These are phyloP conservation scores for Microplitis mediator DNA, from an alignment of 1,140 invertebrate genomes.

Conservation along the genomic window DNA sequence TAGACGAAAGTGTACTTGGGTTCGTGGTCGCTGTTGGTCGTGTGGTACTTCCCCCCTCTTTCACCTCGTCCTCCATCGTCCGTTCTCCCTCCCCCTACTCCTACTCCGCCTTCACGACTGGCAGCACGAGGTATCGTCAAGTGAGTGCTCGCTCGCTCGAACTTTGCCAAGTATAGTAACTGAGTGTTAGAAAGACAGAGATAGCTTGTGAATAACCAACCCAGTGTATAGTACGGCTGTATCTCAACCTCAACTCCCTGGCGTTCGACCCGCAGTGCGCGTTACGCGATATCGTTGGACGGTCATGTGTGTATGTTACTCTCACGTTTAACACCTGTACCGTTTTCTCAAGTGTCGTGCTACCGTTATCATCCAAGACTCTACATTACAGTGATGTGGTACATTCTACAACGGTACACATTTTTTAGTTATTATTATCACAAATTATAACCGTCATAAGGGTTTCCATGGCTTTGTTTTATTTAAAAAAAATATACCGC, in stretches of 20 bases:
- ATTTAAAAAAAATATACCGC: too few relatives aligned
- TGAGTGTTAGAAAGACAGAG: not conserved
- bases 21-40: too few relatives aligned
- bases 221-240: not conserved
- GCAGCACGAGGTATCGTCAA: conserved; percentile 1
- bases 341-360: conserved; percentile 3
- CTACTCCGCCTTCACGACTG: conserved; percentile 12
- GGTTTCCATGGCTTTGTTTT: not conserved
- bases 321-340: conserved; percentile 40
- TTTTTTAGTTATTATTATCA: not conserved
- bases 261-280: conserved; percentile 54
- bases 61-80: too few relatives aligned
- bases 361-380: conserved; percentile 18
- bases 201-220: conserved; percentile 7
- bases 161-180: not conserved
- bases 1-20: too few relatives aligned
- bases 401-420: not conserved
- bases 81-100: too few relatives aligned
- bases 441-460: not conserved
- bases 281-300: conserved; percentile 59
- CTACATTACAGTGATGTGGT: not conserved
- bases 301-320: conserved; percentile 54
- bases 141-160: not conserved
- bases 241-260: conserved; percentile 32
- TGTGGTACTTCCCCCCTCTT: too few relatives aligned